Evolutionary conservation across 2,113 vertebrate genomes (phyloP), one percentile per base, ranked within the genome.

Genomic region (Oriolus oriolus): DNA sequence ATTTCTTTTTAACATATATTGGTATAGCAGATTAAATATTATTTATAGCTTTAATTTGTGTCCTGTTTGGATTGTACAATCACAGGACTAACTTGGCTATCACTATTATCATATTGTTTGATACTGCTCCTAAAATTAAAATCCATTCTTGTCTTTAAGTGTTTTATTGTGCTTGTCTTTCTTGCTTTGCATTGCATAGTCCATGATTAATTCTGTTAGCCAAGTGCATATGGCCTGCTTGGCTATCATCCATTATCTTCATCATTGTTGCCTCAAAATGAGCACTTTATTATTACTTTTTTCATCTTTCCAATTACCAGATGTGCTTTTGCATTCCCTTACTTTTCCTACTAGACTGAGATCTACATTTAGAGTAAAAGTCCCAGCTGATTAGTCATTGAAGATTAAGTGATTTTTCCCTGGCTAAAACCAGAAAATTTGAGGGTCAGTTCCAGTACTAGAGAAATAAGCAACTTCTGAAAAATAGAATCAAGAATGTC

Each of bases 21-120:
- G 66, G 52, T 87, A 87, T 80, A 88, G 76, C 93, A 96, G 96
- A 97, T 97, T 97, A 98, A 97, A 94, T 97, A 97, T 97, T 98
- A 97, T 97, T 97, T 98, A 97, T 97, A 96, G 94, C 60, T 96
- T 97, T 97, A 96, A 98, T 97, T 97, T 98, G 95, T 92, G 95
- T 97, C 84, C 93, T 97, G 70, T 98, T 98, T 97, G 90, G 91
- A 93, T 92, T 96, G 96, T 89, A 90, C 90, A 94, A 91, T 92
- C 94, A 76, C 56, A 23, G 63, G 84, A 86, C 91, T 97, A 95
- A 96, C 95, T 90, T 97, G 93, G 86, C 92, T 75, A 97, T 97
- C 90, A 87, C 92, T 95, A 90, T 97, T 89, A 97, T 97, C 95
- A 77, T 95, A 97, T 95, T 97, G 96, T 97, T 97, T 97, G 92